These are phyloP conservation scores for Nycticebus coucang DNA, from an alignment of 2,113 vertebrate species.

Conservation along the genomic window DNA sequence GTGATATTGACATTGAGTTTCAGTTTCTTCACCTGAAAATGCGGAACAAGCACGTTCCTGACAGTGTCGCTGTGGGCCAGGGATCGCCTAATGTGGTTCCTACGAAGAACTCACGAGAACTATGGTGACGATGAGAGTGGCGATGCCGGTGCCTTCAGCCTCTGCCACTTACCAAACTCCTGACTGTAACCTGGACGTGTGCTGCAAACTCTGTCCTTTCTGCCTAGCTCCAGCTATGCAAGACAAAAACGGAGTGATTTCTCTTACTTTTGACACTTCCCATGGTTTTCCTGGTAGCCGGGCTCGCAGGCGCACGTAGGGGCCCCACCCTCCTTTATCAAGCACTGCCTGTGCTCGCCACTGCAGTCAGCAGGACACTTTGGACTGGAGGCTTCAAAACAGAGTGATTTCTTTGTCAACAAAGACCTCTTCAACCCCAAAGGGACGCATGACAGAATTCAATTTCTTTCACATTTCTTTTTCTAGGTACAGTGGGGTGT, in stretches of 20 bases:
- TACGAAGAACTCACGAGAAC: neutral
- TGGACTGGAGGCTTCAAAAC: conserved; percentile 57
- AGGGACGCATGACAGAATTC: neutral
- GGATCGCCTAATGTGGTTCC: neutral
- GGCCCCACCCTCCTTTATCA: rapidly evolving
- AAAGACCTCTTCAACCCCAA: conserved; percentile 12
- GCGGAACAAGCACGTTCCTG: neutral
- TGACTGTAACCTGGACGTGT: rapidly evolving
- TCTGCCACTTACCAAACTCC: neutral
- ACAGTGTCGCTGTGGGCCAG: neutral
- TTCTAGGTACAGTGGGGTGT: neutral
- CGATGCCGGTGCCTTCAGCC: rapidly evolving
- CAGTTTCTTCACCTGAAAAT: neutral
- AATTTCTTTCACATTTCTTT: neutral
- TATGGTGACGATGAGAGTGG: neutral
- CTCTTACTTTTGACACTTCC: conserved; percentile 40
- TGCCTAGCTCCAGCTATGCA: neutral
- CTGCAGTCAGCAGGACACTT: conserved; percentile 46
- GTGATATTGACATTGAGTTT: neutral
- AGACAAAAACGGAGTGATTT: neutral
- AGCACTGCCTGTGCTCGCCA: neutral
- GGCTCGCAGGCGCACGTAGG: conserved; percentile 37
- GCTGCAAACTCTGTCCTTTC: neutral
- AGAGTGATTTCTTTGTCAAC: neutral
- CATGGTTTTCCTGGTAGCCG: rapidly evolving